phyloP scores from a whole-genome alignment of 2,113 vertebrate genomes.

The Raphicerus campestris region DNA sequence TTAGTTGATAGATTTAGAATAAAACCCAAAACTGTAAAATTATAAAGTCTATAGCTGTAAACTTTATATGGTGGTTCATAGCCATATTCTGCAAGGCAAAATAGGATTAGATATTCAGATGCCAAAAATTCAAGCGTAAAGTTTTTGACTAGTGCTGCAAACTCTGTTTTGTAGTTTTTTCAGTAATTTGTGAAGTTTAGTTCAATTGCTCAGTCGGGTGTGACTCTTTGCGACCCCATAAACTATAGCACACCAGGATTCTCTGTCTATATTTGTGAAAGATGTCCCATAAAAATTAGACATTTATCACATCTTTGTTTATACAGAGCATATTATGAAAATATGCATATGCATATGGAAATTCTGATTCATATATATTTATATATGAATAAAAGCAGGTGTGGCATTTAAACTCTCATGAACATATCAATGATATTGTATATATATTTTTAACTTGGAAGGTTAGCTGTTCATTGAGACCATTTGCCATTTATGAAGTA shows the following conservation, averaged over 20 bases:
- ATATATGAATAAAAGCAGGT: slow-evolving; percentile 43
- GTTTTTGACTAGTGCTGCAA: background rate
- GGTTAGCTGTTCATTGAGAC: slow-evolving; percentile 52
- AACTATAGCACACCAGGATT: background rate
- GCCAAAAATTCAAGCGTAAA: background rate
- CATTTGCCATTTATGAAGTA: slow-evolving; percentile 74
- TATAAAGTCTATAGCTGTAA: background rate
- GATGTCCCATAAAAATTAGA: background rate
- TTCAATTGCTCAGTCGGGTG: background rate
- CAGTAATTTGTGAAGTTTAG: background rate
- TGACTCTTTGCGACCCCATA: background rate
- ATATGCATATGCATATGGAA: background rate
- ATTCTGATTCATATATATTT: background rate
- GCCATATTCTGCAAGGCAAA: background rate
- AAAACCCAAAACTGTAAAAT: background rate
- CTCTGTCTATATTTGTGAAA: background rate
- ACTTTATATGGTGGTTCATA: background rate
- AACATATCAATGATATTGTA: slow-evolving; percentile 55
- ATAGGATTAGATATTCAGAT: background rate
- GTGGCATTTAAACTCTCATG: slow-evolving; percentile 68
- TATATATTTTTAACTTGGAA: slow-evolving; percentile 33
- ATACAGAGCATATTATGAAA: background rate
- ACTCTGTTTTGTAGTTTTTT: background rate
- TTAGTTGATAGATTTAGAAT: background rate
- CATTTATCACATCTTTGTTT: background rate